Conservation (phyloP, 2,113 vertebrate species). For the Odocoileus virginianus region DNA sequence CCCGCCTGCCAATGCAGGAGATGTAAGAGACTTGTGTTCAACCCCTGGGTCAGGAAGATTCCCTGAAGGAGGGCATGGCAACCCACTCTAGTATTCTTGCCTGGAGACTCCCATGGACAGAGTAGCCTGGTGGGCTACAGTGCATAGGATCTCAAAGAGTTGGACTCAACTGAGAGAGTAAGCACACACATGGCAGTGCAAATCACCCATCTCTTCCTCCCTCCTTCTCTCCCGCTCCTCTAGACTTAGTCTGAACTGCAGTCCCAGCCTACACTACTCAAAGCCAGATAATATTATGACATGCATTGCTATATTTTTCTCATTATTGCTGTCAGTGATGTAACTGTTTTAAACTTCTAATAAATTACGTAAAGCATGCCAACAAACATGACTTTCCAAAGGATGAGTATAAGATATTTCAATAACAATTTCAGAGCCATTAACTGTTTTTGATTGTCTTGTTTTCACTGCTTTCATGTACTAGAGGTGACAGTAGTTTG, state of each 20-base stretch:
- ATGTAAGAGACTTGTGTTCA: neutral
- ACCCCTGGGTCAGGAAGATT: fast-evolving
- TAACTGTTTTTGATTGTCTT: neutral
- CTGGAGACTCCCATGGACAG: neutral
- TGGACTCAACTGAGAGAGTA: neutral
- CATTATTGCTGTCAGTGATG: neutral
- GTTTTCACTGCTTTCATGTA: neutral
- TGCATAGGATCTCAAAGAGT: neutral
- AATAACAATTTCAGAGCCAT: neutral
- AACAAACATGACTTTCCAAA: neutral
- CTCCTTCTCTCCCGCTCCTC: neutral
- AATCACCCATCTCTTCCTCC: neutral
- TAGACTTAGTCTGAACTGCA: neutral
- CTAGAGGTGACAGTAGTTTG: neutral
- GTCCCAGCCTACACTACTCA: neutral
- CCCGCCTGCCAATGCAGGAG: fast-evolving
- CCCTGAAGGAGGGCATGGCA: neutral
- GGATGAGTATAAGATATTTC: neutral
- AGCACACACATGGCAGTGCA: neutral
- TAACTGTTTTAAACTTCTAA: neutral
- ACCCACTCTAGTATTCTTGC: neutral
- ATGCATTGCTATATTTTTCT: neutral
- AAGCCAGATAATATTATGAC: neutral
- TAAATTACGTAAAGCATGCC: neutral
- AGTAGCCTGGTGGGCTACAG: neutral